Conservation (phyloP, 2,888 invertebrate species). For the Bedellia somnulentella region DNA sequence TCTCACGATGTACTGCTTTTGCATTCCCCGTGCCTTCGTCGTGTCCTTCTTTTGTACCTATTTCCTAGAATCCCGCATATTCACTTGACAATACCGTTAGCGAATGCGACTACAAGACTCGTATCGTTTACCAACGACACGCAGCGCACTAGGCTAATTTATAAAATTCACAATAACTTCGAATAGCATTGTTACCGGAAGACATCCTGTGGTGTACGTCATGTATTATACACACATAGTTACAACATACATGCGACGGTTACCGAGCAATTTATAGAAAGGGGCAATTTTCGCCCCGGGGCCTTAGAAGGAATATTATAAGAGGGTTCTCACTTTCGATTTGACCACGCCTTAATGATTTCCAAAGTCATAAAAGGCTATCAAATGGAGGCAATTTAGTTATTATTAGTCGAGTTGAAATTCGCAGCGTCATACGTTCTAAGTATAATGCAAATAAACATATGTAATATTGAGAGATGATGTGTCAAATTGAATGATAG, state of each 20-base stretch:
- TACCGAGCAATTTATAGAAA: conserved; percentile 30
- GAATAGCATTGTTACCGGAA: conserved; percentile 24
- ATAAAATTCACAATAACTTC: too few species aligned
- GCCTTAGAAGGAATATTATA: conserved; percentile 19
- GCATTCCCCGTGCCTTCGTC: background rate
- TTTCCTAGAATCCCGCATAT: too few species aligned
- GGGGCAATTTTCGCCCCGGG: conserved; percentile 44
- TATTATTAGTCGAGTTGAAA: background rate
- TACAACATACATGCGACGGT: conserved; percentile 40
- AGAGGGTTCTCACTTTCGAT: conserved; percentile 32
- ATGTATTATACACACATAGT: conserved; percentile 32
- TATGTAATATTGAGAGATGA: too few species aligned
- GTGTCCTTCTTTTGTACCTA: too few species aligned
- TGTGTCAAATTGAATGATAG: too few species aligned
- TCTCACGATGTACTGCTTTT: conserved; percentile 23
- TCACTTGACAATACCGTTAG: too few species aligned
- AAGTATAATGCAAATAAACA: too few species aligned
- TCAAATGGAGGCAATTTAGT: conserved; percentile 9
- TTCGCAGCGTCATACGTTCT: too few species aligned
- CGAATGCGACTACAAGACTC: too few species aligned
- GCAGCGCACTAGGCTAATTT: too few species aligned
- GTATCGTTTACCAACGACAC: too few species aligned
- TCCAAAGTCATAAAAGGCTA: conserved; percentile 14
- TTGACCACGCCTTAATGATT: conserved; percentile 42
- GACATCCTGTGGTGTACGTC: conserved; percentile 36